These are phyloP conservation scores for Psylliodes chrysocephalus DNA, from an alignment of 2,888 invertebrate species.

Conservation along the genomic window DNA sequence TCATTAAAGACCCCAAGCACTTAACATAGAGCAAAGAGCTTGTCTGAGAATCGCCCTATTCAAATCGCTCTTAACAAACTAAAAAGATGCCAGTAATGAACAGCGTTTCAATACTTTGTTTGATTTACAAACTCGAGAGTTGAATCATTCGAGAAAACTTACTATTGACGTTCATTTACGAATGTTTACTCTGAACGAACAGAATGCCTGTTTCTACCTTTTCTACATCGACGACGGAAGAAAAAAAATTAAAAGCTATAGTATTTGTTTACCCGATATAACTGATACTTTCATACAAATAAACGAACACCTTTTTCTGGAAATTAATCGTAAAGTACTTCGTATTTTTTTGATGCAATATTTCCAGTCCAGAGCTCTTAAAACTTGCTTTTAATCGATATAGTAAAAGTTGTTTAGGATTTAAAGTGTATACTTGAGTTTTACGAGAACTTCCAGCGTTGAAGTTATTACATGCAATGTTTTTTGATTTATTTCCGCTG, in stretches of 20 bases:
- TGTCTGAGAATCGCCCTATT: too few species aligned
- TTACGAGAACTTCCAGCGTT: slow-evolving; percentile 5
- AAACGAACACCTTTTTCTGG: slow-evolving; percentile 4
- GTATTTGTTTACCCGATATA: not conserved
- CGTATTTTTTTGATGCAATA: slow-evolving; percentile 13
- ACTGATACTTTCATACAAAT: not conserved
- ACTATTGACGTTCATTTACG: slow-evolving; percentile 24
- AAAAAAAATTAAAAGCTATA: too few species aligned
- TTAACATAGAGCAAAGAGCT: too few species aligned
- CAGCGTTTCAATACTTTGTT: slow-evolving; percentile 10
- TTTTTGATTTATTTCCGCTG: not conserved
- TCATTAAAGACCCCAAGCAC: too few species aligned
- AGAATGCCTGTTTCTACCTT: too few species aligned
- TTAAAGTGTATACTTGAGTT: slow-evolving; percentile 24
- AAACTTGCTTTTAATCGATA: slow-evolving; percentile 26
- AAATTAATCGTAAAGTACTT: slow-evolving; percentile 13
- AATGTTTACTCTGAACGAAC: slow-evolving; percentile 12
- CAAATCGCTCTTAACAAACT: slow-evolving; percentile 1
- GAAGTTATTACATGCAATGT: slow-evolving; percentile 22
- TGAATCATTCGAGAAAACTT: slow-evolving; percentile 12
- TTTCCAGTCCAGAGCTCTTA: slow-evolving; percentile 13
- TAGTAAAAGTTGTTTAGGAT: slow-evolving; percentile 22
- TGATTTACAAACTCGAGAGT: slow-evolving; percentile 16
- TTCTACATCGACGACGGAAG: too few species aligned
- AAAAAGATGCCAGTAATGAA: slow-evolving; percentile 15